Percentiles rank a stretch among this genome's conserved stretches.
These are phyloP conservation scores for Lycaon pictus DNA, from an alignment of 2,113 vertebrate genomes.

Conservation along the genomic window DNA sequence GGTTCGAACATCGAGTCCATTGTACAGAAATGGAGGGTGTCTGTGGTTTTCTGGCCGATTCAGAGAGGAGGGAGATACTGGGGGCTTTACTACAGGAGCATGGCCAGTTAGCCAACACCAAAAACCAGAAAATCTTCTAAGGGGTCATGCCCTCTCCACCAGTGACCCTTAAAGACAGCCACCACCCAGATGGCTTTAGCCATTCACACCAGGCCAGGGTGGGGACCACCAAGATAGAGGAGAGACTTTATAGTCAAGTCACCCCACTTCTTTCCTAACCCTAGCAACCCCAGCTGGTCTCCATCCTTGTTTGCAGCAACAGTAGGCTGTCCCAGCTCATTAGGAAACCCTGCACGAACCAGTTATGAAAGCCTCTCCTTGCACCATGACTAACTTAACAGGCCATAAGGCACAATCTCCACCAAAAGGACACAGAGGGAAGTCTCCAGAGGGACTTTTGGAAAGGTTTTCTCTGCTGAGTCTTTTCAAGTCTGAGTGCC, in stretches of 20 bases:
- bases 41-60: not conserved
- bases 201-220: not conserved
- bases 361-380: not conserved
- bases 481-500: not conserved
- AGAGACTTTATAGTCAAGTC: not conserved
- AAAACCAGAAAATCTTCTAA: not conserved
- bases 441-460: not conserved
- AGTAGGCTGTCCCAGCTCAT: not conserved
- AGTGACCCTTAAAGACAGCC: not conserved
- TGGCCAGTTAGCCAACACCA: not conserved
- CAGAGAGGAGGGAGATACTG: not conserved
- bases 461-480: not conserved
- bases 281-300: no score
- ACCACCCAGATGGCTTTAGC: no score
- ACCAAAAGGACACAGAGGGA: not conserved
- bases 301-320: not conserved
- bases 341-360: not conserved
- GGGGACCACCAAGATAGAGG: not conserved
- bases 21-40: not conserved
- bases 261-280: not conserved
- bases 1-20: not conserved
- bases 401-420: not conserved
- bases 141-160: not conserved
- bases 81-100: not conserved
- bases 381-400: not conserved